Evolutionary conservation across 2,888 invertebrate genomes (phyloP).

Genomic region (Euphydryas editha): DNA sequence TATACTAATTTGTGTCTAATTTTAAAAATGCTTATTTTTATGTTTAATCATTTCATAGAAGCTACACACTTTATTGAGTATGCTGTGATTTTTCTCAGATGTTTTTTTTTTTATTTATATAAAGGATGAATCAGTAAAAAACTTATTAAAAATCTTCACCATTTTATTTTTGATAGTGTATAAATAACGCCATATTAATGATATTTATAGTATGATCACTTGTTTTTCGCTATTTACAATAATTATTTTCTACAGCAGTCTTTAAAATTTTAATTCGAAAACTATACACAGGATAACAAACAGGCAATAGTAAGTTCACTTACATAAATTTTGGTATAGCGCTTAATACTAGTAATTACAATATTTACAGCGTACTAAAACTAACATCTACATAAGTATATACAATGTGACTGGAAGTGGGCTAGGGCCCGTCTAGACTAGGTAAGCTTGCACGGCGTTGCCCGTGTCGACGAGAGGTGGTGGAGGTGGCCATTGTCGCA

Average conservation of each 20-base stretch:
- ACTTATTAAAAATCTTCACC: conserved; percentile 73
- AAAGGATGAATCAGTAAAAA: conserved; percentile 58
- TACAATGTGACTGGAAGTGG: conserved; percentile 80
- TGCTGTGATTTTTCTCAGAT: too few species aligned
- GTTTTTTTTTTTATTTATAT: background rate
- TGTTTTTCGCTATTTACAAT: conserved; percentile 81
- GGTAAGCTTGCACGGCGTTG: conserved; percentile 86
- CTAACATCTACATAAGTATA: conserved; percentile 68
- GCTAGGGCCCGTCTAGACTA: conserved; percentile 82
- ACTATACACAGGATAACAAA: conserved; percentile 82
- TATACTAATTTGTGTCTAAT: too few species aligned
- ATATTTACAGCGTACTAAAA: conserved; percentile 74
- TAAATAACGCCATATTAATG: conserved; percentile 82
- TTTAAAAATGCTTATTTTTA: background rate
- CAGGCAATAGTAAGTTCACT: conserved; percentile 79
- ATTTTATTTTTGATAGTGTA: conserved; percentile 77
- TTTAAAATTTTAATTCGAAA: conserved; percentile 82
- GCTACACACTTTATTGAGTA: too few species aligned
- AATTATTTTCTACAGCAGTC: conserved; percentile 84
- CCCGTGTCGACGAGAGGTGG: conserved; percentile 78
- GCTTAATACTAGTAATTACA: conserved; percentile 79
- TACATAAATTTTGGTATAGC: conserved; percentile 82
- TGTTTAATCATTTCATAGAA: background rate
- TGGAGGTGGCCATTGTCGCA: conserved; percentile 78
- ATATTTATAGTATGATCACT: conserved; percentile 82